phyloP scores from a whole-genome alignment of 2,888 invertebrate species.

The Nephrotoma guestfalica region DNA sequence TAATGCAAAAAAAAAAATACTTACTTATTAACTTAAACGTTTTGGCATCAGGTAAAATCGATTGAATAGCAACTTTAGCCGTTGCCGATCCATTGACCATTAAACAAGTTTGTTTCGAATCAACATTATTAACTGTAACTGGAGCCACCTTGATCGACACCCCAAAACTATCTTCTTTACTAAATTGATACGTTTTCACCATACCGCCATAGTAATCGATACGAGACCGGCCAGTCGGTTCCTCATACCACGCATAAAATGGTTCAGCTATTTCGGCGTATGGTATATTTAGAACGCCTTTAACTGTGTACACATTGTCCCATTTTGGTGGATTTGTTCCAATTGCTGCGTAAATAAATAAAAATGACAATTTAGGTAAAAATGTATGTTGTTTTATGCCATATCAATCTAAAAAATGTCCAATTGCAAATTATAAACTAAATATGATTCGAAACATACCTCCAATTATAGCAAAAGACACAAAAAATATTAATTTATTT shows the following conservation, averaged over 20 bases:
- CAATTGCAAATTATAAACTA: not conserved
- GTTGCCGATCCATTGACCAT: conserved; percentile 63
- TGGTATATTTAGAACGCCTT: conserved; percentile 70
- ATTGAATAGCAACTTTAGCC: conserved; percentile 48
- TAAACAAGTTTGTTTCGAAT: conserved; percentile 55
- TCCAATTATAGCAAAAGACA: not conserved
- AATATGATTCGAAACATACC: not conserved
- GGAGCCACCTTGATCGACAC: conserved; percentile 71
- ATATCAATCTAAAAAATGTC: too few relatives aligned
- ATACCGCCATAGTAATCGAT: conserved; percentile 92
- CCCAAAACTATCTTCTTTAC: conserved; percentile 45
- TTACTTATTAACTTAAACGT: conserved; percentile 52
- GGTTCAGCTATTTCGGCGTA: conserved; percentile 90
- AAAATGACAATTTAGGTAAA: not conserved
- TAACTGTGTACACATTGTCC: conserved; percentile 56
- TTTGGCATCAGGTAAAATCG: conserved; percentile 65
- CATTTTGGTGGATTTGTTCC: conserved; percentile 43
- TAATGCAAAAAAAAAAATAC: conserved; percentile 5
- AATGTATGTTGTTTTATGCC: too few relatives aligned
- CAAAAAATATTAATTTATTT: not conserved
- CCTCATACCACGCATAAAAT: conserved; percentile 80
- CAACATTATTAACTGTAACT: conserved; percentile 54
- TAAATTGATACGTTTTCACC: conserved; percentile 81
- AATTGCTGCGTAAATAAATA: conserved; percentile 14
- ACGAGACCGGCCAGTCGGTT: conserved; percentile 55